Evolutionary conservation across 2,888 invertebrate genomes (phyloP).

Genomic region (Lasioglossum calceatum): DNA sequence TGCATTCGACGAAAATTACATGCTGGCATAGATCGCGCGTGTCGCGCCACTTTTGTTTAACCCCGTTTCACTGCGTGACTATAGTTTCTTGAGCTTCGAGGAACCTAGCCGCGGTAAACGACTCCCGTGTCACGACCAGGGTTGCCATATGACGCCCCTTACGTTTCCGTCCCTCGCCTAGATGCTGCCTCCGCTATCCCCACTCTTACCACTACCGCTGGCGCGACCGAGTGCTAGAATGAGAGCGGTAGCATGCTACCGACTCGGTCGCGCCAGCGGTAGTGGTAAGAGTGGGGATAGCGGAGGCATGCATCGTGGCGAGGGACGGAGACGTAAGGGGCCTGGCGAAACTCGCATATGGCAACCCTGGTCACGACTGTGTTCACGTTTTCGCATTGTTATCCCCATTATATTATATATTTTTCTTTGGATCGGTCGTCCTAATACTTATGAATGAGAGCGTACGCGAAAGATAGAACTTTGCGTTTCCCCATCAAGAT

Average conservation of each 20-base stretch:
- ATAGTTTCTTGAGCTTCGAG: neutral
- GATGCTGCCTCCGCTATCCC: too few species aligned
- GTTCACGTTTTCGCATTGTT: neutral
- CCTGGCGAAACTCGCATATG: too few species aligned
- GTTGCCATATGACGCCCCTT: too few species aligned
- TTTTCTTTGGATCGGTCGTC: neutral
- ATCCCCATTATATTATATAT: neutral
- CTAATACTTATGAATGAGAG: neutral
- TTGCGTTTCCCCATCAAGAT: neutral
- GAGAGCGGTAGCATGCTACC: too few species aligned
- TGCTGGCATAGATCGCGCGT: neutral
- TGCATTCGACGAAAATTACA: slow-evolving; percentile 3
- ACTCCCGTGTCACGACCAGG: neutral
- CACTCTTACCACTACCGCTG: too few species aligned
- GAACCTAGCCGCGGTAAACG: neutral
- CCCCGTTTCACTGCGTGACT: neutral
- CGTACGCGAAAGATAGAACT: neutral
- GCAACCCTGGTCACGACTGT: neutral
- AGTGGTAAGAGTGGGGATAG: too few species aligned
- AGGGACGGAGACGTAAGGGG: too few species aligned
- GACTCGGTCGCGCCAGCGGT: too few species aligned
- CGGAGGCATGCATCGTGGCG: too few species aligned
- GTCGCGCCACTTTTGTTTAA: neutral
- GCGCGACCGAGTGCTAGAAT: too few species aligned
- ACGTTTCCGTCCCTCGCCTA: too few species aligned